These are phyloP conservation scores for Aramus guarauna DNA, from an alignment of 2,113 vertebrate species.

Conservation along the genomic window DNA sequence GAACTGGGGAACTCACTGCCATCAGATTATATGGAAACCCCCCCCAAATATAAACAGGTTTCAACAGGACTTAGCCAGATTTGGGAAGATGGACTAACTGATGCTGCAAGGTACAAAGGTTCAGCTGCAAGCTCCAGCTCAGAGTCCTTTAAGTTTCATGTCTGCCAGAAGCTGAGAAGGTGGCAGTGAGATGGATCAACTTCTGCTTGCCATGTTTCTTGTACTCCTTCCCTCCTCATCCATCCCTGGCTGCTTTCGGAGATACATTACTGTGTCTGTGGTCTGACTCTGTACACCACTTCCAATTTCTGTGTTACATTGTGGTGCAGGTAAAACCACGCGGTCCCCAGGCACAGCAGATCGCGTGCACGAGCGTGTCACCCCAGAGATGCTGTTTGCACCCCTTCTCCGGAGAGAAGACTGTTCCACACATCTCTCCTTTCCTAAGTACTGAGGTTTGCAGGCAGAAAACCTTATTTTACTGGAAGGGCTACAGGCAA, in stretches of 20 bases:
- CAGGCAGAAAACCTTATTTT: neutral
- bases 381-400: neutral
- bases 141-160: neutral
- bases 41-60: neutral
- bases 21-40: neutral
- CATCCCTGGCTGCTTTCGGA: neutral
- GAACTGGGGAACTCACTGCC: neutral
- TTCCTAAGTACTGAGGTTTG: neutral
- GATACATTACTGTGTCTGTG: neutral
- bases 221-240: neutral
- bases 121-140: neutral
- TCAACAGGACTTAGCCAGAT: neutral
- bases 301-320: accelerated
- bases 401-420: neutral
- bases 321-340: accelerated
- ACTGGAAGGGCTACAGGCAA: neutral
- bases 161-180: neutral
- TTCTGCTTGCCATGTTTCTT: neutral
- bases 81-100: neutral
- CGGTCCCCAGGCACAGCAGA: neutral
- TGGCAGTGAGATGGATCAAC: neutral
- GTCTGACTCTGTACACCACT: neutral
- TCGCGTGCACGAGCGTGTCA: accelerated
- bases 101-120: neutral
- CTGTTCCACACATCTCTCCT: neutral